Base-by-base conservation (phyloP, 2,797 vertebrate species). In the Brachyalestes nurse region DNA sequence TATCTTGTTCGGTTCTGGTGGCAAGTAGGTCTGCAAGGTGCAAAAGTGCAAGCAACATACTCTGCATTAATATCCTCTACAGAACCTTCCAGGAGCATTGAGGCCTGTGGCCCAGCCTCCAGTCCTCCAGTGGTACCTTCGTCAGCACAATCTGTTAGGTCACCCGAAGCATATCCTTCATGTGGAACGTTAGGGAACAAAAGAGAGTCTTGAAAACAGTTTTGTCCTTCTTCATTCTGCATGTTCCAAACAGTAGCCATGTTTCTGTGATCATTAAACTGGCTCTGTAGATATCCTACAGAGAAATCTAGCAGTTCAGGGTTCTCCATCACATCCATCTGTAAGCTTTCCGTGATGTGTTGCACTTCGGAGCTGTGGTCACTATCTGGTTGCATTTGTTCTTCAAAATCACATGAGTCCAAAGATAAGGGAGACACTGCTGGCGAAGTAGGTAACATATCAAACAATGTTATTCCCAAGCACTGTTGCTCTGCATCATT, bases 391-490 rank as follows among this genome's bases (percentile, higher is more conserved):
- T 90, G 84, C 85, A 87, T 87, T 13, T 91, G 91, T 69, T 89
- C 77, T 0, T 90, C 90, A 75, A 93, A 90, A 86, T 94, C 92
- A 1, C 89, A 92, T 14, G 90, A 91, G 83, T 90, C 90, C 0
- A 93, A 83, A 61, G 91, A 91, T 77, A 92, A 49, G 0, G 85
- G 89, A 16, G 92, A 92, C 17, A 91, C 83, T 3, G 81, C 87
- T 0, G 88, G 87, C 58, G 90, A 92, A 64, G 88, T 86, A 6
- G 84, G 80, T 51, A 66, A 72, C n/a, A 77, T 57, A 38, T 82
- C 80, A 62, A 55, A 60, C 40, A 78, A 21, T 1, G 81, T 49
- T 58, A 75, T 8, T 0, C 72, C 83, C n/a, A 62, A 70, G 72
- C 66, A 53, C 14, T 71, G 45, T 23, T 78, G 65, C 19, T 81